Conservation (phyloP, 2,113 vertebrate species). For the Jacana jacana region DNA sequence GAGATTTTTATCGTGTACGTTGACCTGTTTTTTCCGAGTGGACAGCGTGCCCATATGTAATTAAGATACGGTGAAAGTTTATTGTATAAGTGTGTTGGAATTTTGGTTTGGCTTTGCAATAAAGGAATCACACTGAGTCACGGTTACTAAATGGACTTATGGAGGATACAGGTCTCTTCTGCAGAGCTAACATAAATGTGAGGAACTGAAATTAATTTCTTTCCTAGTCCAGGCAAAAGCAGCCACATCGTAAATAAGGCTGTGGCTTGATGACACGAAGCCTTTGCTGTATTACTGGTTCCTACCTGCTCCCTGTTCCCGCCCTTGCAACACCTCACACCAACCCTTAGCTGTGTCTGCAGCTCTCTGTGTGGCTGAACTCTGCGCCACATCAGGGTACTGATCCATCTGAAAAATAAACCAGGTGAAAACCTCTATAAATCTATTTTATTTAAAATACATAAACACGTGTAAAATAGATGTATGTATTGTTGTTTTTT, state of each 20-base stretch:
- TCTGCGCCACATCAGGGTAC: not conserved
- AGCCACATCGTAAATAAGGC: not conserved
- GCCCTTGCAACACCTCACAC: not conserved
- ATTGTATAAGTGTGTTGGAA: constrained; percentile 57
- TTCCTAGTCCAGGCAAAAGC: not conserved
- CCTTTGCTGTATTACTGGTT: constrained; percentile 47
- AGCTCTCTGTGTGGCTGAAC: not conserved
- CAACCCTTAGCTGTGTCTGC: not conserved
- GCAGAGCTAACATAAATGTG: not conserved
- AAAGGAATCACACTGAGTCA: constrained; percentile 38
- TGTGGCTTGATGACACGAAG: not conserved
- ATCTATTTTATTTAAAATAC: not conserved
- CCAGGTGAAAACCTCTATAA: not conserved
- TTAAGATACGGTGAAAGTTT: constrained; percentile 53
- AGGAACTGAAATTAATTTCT: constrained; percentile 8
- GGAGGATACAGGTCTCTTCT: not conserved
- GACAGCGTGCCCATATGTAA: not conserved
- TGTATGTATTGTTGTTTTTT: not conserved
- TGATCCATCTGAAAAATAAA: not conserved
- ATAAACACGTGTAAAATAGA: not conserved
- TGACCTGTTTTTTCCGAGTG: constrained; percentile 29
- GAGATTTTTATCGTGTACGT: constrained; percentile 1
- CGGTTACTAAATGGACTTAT: not conserved
- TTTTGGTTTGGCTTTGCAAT: constrained; percentile 54
- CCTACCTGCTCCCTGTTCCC: not conserved